phyloP scores from a whole-genome alignment of 2,888 invertebrate species.

The Allygus modestus region DNA sequence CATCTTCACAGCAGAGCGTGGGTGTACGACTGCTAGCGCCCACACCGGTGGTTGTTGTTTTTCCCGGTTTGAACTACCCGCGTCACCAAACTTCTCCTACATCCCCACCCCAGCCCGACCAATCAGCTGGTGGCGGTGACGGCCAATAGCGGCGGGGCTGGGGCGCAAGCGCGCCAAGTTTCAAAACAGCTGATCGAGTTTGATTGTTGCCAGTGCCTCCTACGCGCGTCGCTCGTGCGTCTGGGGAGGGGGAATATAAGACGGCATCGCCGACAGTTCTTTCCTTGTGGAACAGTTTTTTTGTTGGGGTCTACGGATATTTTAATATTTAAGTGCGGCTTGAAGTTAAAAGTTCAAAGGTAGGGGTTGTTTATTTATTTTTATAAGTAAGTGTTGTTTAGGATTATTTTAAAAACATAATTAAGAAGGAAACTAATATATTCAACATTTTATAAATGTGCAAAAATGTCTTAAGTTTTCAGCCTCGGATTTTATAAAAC shows the following conservation, averaged over 20 bases:
- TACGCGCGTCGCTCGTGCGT: neutral
- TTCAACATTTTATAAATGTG: too few species aligned
- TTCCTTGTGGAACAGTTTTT: constrained; percentile 12
- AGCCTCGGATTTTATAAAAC: too few species aligned
- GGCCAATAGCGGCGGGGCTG: constrained; percentile 3
- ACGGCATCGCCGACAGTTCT: neutral
- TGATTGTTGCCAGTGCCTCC: constrained; percentile 49
- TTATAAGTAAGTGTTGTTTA: neutral
- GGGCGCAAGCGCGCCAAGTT: constrained; percentile 31
- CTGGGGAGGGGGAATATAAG: constrained; percentile 47
- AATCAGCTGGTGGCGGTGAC: neutral
- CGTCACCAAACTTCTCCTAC: constrained; percentile 54
- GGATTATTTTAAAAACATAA: too few species aligned
- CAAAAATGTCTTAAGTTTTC: too few species aligned
- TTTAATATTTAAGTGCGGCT: constrained; percentile 18
- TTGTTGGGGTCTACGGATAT: neutral
- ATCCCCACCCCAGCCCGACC: constrained; percentile 27
- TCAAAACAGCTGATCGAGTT: constrained; percentile 40
- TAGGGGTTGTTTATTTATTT: neutral
- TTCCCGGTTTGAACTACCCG: constrained; percentile 17
- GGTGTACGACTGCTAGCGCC: neutral
- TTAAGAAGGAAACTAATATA: too few species aligned
- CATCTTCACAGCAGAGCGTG: neutral
- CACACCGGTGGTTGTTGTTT: neutral
- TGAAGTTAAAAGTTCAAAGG: neutral